Conservation (phyloP, 53 echinoderm and acorn worm genomes). For the Echinarachnius parma region DNA sequence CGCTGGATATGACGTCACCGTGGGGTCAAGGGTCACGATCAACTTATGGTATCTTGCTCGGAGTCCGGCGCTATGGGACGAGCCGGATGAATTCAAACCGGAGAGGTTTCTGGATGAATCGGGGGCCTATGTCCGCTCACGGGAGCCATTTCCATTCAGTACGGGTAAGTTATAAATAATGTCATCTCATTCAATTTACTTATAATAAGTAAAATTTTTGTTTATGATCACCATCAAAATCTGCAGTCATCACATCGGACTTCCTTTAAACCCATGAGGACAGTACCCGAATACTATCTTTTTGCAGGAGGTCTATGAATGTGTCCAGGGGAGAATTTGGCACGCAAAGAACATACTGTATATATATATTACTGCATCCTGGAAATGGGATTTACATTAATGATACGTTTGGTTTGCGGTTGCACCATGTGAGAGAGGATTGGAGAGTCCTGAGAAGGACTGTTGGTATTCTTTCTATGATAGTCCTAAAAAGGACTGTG, state of each 20-base stretch:
- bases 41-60: slow-evolving; percentile 41
- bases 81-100: slow-evolving; percentile 32
- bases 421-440: no score
- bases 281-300: no score
- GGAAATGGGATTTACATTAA: background rate
- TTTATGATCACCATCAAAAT: no score
- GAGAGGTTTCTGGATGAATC: slow-evolving; percentile 29
- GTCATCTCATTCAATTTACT: no score
- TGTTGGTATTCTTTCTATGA: no score
- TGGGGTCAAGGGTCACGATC: slow-evolving; percentile 40
- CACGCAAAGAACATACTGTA: slow-evolving; percentile 57
- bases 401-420: background rate
- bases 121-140: slow-evolving; percentile 22
- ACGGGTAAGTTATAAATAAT: slow-evolving; percentile 6
- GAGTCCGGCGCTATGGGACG: slow-evolving; percentile 28
- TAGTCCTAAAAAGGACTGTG: no score
- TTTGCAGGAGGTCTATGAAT: slow-evolving; percentile 43
- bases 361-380: no score
- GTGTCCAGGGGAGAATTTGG: slow-evolving; percentile 54
- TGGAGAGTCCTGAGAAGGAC: no score
- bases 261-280: no score
- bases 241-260: no score
- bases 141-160: slow-evolving; percentile 20
- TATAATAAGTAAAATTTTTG: no score
- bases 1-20: slow-evolving; percentile 34